A percentile compares a stretch with the other conserved stretches of the same genome.
Evolutionary conservation across 2,888 invertebrate species (phyloP).

Genomic region (Noctuana brunneofusca): DNA sequence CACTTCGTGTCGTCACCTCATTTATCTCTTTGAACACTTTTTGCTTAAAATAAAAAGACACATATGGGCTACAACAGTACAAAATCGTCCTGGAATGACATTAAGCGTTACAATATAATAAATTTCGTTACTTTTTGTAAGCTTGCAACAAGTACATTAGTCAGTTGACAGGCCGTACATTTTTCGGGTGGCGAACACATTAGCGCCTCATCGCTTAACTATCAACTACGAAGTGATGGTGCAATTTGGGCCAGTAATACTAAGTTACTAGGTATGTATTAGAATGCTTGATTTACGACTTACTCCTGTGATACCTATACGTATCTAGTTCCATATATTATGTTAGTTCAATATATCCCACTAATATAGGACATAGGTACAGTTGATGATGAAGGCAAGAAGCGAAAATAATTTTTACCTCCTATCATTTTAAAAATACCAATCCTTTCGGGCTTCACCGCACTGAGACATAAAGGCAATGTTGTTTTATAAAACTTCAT

Average conservation of each 20-base stretch:
- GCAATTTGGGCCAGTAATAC: constrained; percentile 79
- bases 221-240: constrained; percentile 59
- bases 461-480: too few species aligned
- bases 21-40: constrained; percentile 22
- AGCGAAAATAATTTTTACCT: too few species aligned
- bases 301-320: constrained; percentile 74
- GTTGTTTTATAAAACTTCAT: too few species aligned
- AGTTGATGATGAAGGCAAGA: too few species aligned
- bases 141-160: constrained; percentile 12
- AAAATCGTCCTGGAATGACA: not conserved
- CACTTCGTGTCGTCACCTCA: constrained; percentile 17
- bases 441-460: too few species aligned
- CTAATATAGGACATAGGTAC: too few species aligned
- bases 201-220: constrained; percentile 51
- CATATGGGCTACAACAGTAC: not conserved
- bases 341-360: not conserved
- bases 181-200: constrained; percentile 47
- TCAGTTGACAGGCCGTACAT: constrained; percentile 39
- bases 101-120: constrained; percentile 11
- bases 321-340: constrained; percentile 42
- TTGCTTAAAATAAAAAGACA: constrained; percentile 16
- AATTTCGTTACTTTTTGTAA: constrained; percentile 14
- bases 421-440: too few species aligned
- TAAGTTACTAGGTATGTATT: constrained; percentile 84
- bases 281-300: constrained; percentile 82